phyloP scores from a whole-genome alignment of 1,140 invertebrate species.

The Aplysia californica region DNA sequence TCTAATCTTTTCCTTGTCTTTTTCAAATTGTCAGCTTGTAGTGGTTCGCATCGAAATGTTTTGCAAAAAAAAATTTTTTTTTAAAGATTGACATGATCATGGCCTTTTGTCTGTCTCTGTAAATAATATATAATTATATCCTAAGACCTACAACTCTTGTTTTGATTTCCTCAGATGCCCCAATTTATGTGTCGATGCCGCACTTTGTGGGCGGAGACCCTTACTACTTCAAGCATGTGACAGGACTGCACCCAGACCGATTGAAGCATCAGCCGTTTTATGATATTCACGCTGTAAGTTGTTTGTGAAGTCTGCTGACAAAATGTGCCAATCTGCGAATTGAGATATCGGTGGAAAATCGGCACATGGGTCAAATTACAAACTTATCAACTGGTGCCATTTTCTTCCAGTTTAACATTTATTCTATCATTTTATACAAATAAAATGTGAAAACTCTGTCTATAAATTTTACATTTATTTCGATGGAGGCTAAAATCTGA shows the following conservation, averaged over 20 bases:
- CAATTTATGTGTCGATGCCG: slow-evolving; percentile 43
- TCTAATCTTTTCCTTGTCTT: too few relatives aligned
- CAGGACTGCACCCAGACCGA: slow-evolving; percentile 46
- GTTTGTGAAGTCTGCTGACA: neutral
- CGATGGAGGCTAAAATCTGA: too few relatives aligned
- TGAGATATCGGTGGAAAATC: too few relatives aligned
- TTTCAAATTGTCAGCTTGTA: too few relatives aligned
- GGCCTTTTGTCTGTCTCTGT: neutral
- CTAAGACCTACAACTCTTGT: neutral
- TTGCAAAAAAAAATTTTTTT: neutral
- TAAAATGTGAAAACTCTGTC: neutral
- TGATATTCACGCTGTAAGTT: slow-evolving; percentile 72
- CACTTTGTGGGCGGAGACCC: slow-evolving; percentile 43
- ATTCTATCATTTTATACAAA: neutral
- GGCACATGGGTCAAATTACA: too few relatives aligned
- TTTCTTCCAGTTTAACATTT: neutral
- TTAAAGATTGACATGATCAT: neutral
- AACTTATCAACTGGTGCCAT: too few relatives aligned
- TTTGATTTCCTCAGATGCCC: slow-evolving; percentile 31
- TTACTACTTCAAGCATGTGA: slow-evolving; percentile 36
- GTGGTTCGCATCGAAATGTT: too few relatives aligned
- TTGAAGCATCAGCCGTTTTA: slow-evolving; percentile 59
- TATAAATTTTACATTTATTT: neutral
- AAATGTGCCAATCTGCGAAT: neutral
- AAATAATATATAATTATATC: too few relatives aligned